Evolutionary conservation across 2,113 vertebrate species (phyloP), one percentile per base, ranked within the genome.

Genomic region (Urocolius indicus): DNA sequence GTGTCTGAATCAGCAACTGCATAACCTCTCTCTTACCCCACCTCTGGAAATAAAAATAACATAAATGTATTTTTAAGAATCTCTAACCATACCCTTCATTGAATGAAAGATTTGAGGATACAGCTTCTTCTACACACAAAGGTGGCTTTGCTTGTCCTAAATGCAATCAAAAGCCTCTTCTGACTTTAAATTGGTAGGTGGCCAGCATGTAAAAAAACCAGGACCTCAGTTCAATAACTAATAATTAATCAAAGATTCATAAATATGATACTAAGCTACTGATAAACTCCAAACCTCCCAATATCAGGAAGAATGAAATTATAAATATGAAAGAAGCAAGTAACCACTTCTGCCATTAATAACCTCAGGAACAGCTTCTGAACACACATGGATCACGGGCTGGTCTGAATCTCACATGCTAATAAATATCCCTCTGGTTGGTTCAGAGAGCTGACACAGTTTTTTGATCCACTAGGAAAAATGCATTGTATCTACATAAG

Each of bases 271-370:
- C 12, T 66, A 58, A 88, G 6, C 5, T 73, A 68, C 22, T 57
- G 29, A 36, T 52, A 84, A 84, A 86, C 76, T 54, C 23, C 41
- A 77, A 81, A 45, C 23, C 17, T 63, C n/a, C 63, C 69, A 89
- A 55, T 9, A 68, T 71, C 4, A 49, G 19, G 11, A 78, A 92
- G 85, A 91, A 76, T 29, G 38, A 77, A 57, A 10, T 6, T 19
- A 79, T n/a, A 91, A 89, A 88, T n/a, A 36, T 24, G 23, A 49
- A 7, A 78, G 27, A 87, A 2, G 34, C 2, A 61, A 81, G 34
- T 62, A 79, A 54, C n/a, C 14, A 55, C n/a, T 95, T 93, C 76
- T 95, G 57, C 93, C 88, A 91, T 87, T 82, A 81, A 34, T 46
- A 94, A 66, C n/a, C 76, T 85, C 84, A 89, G 41, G 67, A 96